These are phyloP conservation scores for Dromiciops gliroides DNA, from an alignment of 2,113 vertebrate species.

Conservation along the genomic window DNA sequence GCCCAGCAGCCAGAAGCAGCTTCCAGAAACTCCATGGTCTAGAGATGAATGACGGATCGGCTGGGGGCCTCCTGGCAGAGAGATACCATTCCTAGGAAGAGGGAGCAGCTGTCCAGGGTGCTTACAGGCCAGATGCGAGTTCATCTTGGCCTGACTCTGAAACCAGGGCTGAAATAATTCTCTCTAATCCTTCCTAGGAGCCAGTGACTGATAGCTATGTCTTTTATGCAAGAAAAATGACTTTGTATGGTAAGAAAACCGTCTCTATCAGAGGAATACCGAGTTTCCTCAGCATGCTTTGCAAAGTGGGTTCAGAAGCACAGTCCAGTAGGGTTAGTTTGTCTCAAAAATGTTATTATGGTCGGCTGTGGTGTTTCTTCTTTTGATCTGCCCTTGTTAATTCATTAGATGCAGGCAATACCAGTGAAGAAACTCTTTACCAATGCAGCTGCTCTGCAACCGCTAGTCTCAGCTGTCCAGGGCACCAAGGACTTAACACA, in stretches of 20 bases:
- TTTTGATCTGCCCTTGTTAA: not conserved
- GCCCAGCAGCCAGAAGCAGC: not conserved
- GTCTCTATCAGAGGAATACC: not conserved
- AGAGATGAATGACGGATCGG: not conserved
- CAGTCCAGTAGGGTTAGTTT: not conserved
- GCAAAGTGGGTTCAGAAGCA: not conserved
- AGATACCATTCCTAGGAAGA: not conserved
- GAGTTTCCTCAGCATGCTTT: not conserved
- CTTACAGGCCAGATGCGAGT: not conserved
- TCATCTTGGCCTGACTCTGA: not conserved
- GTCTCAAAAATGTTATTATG: not conserved
- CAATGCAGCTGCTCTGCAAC: not conserved
- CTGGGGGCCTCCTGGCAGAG: not conserved
- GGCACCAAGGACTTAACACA: not conserved
- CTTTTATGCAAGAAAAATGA: not conserved
- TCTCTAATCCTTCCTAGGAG: not conserved
- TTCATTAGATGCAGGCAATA: not conserved
- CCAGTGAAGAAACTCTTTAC: not conserved
- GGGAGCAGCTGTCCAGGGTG: not conserved
- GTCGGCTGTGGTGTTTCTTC: not conserved
- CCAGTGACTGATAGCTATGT: not conserved
- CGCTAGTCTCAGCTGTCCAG: not conserved
- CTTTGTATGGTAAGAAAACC: not conserved
- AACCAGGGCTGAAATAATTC: not conserved
- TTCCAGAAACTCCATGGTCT: not conserved